A percentile compares a stretch with the other conserved stretches of the same genome.
Conservation (phyloP, 2,888 invertebrate species). For the Amphipyra tragopoginis region DNA sequence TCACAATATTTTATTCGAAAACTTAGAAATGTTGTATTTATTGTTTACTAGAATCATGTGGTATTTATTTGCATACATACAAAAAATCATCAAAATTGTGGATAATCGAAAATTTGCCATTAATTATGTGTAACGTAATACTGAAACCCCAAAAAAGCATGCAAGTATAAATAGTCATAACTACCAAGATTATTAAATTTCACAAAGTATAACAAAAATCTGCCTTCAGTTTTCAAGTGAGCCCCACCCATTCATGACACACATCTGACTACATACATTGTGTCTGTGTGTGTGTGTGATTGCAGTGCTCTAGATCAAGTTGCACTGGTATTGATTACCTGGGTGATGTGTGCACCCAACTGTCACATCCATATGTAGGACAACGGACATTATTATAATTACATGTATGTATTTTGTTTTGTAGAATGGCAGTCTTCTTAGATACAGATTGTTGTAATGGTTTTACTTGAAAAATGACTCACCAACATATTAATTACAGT, state of each 20-base stretch:
- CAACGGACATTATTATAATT: neutral
- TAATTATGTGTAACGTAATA: too few relatives aligned
- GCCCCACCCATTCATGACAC: slow-evolving; percentile 58
- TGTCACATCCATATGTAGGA: slow-evolving; percentile 50
- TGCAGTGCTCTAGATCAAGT: slow-evolving; percentile 51
- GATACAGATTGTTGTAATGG: too few relatives aligned
- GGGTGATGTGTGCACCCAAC: slow-evolving; percentile 51
- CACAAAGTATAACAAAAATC: too few relatives aligned
- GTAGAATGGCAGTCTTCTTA: too few relatives aligned
- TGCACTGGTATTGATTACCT: slow-evolving; percentile 62
- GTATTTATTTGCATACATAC: neutral
- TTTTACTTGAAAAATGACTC: too few relatives aligned
- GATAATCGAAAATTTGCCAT: too few relatives aligned
- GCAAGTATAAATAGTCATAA: too few relatives aligned
- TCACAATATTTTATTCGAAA: neutral
- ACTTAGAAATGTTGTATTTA: neutral
- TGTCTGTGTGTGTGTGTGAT: slow-evolving; percentile 22
- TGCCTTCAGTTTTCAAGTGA: slow-evolving; percentile 1
- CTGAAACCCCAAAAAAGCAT: too few relatives aligned
- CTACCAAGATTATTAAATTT: too few relatives aligned
- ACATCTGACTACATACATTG: slow-evolving; percentile 19
- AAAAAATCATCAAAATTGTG: too few relatives aligned
- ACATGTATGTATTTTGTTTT: neutral
- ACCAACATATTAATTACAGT: too few relatives aligned
- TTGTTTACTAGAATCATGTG: neutral